A percentile compares a stretch with the other conserved stretches of the same genome.
Conservation (phyloP, 2,113 vertebrate species). For the Falco punctatus region DNA sequence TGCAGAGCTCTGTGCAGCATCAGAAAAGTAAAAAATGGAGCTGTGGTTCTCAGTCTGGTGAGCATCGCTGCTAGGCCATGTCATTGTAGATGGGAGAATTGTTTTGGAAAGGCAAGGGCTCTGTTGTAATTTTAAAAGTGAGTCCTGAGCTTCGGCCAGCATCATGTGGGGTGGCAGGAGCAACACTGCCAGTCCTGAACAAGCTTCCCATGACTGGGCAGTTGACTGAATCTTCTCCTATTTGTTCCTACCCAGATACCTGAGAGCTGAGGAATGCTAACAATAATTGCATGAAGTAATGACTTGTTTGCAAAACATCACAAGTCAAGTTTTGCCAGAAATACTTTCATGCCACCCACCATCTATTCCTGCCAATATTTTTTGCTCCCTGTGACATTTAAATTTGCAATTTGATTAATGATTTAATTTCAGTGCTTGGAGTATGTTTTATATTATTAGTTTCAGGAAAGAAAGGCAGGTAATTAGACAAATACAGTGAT, state of each 20-base stretch:
- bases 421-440: not conserved
- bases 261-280: not conserved
- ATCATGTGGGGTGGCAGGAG: not conserved
- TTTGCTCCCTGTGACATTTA: not conserved
- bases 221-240: not conserved
- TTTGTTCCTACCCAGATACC: not conserved
- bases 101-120: not conserved
- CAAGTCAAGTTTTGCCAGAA: not conserved
- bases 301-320: conserved; percentile 17
- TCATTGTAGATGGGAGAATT: no score
- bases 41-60: not conserved
- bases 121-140: not conserved
- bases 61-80: not conserved
- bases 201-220: not conserved
- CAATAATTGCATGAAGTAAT: not conserved
- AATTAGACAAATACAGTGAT: conserved; percentile 48
- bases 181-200: not conserved
- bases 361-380: not conserved
- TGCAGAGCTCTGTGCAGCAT: not conserved
- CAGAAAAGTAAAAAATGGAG: not conserved
- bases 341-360: not conserved
- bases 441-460: not conserved
- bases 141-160: not conserved
- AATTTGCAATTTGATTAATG: conserved; percentile 38
- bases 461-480: not conserved